phyloP scores from a whole-genome alignment of 2,113 vertebrate species.

The Pungitius pungitius region DNA sequence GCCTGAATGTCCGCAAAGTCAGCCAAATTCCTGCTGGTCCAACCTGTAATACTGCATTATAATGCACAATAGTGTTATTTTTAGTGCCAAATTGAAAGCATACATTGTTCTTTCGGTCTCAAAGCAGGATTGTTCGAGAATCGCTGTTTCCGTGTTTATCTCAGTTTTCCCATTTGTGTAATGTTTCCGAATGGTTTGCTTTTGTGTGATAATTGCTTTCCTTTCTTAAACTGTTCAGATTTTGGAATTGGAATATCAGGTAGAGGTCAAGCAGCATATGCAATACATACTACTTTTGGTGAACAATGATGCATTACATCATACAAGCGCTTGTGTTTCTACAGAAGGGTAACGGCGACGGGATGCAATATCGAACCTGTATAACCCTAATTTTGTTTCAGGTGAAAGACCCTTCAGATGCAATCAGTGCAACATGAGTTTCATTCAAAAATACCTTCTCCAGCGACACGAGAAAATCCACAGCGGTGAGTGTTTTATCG shows the following conservation, averaged over 20 bases:
- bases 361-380: not conserved
- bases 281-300: not conserved
- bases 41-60: not conserved
- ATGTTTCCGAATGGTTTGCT: not conserved
- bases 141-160: not conserved
- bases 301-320: not conserved
- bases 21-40: not conserved
- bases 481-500: constrained; percentile 81
- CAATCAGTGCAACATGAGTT: constrained; percentile 98
- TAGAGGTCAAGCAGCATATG: not conserved
- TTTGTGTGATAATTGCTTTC: not conserved
- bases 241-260: not conserved
- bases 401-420: constrained; percentile 97
- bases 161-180: not conserved
- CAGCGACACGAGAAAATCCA: constrained; percentile 99
- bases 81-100: not conserved
- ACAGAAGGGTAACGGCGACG: not conserved
- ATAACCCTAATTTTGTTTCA: constrained; percentile 44
- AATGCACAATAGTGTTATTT: not conserved
- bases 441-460: constrained; percentile 98
- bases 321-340: not conserved
- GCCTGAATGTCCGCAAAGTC: not conserved
- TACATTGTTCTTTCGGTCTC: not conserved
- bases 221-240: not conserved
- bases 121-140: not conserved